A percentile compares a stretch with the other conserved stretches of the same genome.
phyloP scores from a whole-genome alignment of 2,888 invertebrate species.

The Arrhopalites spinosus region DNA sequence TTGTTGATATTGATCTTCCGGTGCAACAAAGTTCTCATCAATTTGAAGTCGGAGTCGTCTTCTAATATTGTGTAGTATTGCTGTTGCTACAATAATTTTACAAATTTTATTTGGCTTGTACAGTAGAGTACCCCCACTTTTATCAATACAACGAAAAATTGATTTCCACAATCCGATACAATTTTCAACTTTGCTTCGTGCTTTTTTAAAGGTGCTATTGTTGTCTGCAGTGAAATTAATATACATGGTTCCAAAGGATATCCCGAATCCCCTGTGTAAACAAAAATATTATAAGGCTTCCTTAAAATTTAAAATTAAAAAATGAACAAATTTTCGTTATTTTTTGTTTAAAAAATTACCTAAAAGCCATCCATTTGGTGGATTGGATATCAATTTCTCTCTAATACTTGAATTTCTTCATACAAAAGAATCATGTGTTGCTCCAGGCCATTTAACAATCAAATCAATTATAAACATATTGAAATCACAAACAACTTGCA shows the following conservation, averaged over 20 bases:
- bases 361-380: too few species aligned
- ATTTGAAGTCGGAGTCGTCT: neutral
- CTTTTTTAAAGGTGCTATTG: neutral
- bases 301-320: too few species aligned
- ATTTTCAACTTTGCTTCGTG: neutral
- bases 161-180: constrained; percentile 7
- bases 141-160: neutral
- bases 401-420: neutral
- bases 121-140: neutral
- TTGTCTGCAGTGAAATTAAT: neutral
- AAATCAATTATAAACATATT: neutral
- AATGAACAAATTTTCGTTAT: too few species aligned
- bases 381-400: neutral
- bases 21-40: neutral
- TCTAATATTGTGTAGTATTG: neutral
- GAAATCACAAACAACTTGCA: constrained; percentile 1
- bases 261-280: neutral
- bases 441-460: neutral
- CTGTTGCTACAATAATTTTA: neutral
- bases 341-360: too few species aligned
- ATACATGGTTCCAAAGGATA: neutral
- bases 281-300: neutral
- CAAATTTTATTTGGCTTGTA: neutral
- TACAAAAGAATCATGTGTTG: neutral
- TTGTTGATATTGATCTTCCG: neutral